Evolutionary conservation across 2,797 vertebrate species (phyloP).

Genomic region (Rhinichthys osculus): DNA sequence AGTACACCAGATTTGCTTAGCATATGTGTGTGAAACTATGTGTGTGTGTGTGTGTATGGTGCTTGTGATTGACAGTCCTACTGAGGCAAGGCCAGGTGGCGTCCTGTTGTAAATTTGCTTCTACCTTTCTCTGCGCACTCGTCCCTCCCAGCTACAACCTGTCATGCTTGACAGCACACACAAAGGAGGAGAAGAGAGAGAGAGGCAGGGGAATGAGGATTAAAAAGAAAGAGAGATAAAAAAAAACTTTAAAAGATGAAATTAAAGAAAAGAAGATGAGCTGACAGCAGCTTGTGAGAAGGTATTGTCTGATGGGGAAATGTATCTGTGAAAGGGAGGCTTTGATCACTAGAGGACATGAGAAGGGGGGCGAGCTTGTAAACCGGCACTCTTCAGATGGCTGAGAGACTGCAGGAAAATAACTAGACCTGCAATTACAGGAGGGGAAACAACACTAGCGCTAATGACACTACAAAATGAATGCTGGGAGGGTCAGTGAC

Average conservation of each 20-base stretch:
- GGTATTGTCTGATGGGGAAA: slow-evolving; percentile 79
- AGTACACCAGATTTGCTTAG: slow-evolving; percentile 33
- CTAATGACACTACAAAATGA: slow-evolving; percentile 56
- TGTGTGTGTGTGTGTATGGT: slow-evolving; percentile 27
- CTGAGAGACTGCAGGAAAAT: slow-evolving; percentile 63
- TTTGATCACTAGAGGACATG: slow-evolving; percentile 79
- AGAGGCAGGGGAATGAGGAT: slow-evolving; percentile 76
- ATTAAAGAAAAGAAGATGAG: slow-evolving; percentile 83
- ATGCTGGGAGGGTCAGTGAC: slow-evolving; percentile 48
- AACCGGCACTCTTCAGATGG: slow-evolving; percentile 72
- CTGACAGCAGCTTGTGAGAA: slow-evolving; percentile 81
- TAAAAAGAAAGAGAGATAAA: slow-evolving; percentile 69
- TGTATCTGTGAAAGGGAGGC: slow-evolving; percentile 74
- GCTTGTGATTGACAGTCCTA: slow-evolving; percentile 63
- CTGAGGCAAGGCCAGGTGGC: slow-evolving; percentile 69
- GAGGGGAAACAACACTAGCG: slow-evolving; percentile 58
- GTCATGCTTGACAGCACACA: slow-evolving; percentile 79
- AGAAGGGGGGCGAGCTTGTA: slow-evolving; percentile 72
- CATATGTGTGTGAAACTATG: slow-evolving; percentile 33
- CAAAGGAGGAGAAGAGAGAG: slow-evolving; percentile 76
- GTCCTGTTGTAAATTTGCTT: slow-evolving; percentile 80
- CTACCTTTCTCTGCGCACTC: slow-evolving; percentile 78
- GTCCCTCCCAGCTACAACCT: slow-evolving; percentile 83
- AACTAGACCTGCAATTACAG: slow-evolving; percentile 68
- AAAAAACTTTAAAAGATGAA: slow-evolving; percentile 82